phyloP scores from a whole-genome alignment of 2,113 vertebrate genomes.

The Centropristis striata region DNA sequence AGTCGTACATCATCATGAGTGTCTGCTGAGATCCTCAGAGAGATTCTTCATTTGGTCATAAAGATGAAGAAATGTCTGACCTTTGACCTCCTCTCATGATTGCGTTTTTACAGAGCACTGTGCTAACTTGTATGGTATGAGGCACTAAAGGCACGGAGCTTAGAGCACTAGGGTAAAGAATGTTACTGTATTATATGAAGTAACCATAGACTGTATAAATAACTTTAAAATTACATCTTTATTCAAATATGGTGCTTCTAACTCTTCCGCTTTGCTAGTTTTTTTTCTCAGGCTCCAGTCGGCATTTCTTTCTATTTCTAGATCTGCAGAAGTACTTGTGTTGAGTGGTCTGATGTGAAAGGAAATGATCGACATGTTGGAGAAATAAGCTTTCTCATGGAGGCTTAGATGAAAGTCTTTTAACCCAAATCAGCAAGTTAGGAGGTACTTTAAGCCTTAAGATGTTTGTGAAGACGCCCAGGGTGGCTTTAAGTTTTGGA shows the following conservation, averaged over 20 bases:
- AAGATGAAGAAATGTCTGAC: slow-evolving; percentile 53
- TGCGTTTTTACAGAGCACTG: slow-evolving; percentile 26
- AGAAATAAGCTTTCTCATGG: background rate
- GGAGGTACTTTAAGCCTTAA: too few relatives aligned
- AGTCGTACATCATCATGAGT: slow-evolving; percentile 52
- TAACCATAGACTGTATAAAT: too few relatives aligned
- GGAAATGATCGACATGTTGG: background rate
- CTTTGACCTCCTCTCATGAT: slow-evolving; percentile 44
- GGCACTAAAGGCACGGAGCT: background rate
- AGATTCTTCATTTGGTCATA: slow-evolving; percentile 9
- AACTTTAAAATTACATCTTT: background rate
- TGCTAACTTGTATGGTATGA: slow-evolving; percentile 39
- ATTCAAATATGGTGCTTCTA: background rate
- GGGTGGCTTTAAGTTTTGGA: background rate
- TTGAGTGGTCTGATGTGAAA: background rate
- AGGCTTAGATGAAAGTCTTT: too few relatives aligned
- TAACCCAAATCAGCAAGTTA: too few relatives aligned
- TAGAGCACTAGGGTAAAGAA: slow-evolving; percentile 10
- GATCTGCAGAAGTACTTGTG: background rate
- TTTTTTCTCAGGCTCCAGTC: background rate
- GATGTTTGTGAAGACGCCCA: too few relatives aligned
- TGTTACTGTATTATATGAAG: background rate
- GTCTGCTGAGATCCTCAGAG: slow-evolving; percentile 18
- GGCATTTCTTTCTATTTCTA: background rate
- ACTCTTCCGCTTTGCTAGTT: background rate